Conservation (phyloP, 2,888 invertebrate genomes). For the Stenurella melanura region DNA sequence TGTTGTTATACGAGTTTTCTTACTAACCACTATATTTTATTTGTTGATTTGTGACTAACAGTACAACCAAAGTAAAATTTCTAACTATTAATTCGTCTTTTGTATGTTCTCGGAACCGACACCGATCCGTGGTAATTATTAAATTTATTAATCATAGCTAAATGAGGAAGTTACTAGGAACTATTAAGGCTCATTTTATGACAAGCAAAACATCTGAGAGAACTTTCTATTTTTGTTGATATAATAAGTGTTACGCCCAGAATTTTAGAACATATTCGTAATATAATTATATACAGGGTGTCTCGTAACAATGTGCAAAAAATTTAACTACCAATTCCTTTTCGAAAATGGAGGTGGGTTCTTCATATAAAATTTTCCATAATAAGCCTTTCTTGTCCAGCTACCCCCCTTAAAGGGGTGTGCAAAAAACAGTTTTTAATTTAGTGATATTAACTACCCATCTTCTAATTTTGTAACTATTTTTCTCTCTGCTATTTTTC, state of each 20-base stretch:
- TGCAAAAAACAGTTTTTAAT: no score
- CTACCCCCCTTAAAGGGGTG: no score
- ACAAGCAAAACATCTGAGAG: background rate
- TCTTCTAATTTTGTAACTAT: no score
- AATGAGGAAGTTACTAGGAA: background rate
- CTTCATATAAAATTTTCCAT: no score
- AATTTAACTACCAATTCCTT: no score
- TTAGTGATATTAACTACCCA: no score
- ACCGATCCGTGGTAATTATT: background rate
- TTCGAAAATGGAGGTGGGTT: no score
- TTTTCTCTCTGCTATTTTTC: no score
- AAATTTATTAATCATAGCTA: background rate
- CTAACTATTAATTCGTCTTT: background rate
- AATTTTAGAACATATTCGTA: no score
- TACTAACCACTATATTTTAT: background rate
- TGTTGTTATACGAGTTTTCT: background rate
- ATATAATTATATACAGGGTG: no score
- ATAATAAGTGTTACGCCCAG: background rate
- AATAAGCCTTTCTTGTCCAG: no score
- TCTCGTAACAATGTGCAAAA: no score
- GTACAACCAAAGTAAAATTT: background rate
- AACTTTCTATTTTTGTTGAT: background rate
- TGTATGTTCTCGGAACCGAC: background rate
- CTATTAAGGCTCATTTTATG: background rate
- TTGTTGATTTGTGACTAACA: background rate